Evolutionary conservation across 1,140 invertebrate species (phyloP), one percentile per base, ranked within the genome.

Genomic region (Hylaeus volcanicus): DNA sequence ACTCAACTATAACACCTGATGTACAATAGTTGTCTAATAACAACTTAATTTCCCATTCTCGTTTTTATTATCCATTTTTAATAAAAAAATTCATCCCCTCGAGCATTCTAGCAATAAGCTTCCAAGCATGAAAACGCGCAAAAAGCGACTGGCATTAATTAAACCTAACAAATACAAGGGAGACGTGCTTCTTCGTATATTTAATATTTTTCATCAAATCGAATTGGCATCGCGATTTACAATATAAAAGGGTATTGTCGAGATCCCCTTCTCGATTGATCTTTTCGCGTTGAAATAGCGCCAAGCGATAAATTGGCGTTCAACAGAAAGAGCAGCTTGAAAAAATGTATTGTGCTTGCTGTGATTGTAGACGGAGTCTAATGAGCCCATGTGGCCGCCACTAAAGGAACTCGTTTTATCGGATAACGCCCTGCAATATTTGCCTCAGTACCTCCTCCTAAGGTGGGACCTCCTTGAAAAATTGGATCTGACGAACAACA

Each of bases 401-500:
- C 70, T 96, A 26, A 95, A 94, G 79, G 95, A 95, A 95, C 88
- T 97, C 1, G 94, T 96, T 87, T 89, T 97, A 39, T 94, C 94
- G 68, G 95, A 96, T 76, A 97, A 97, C 90, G 95, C 95, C 78
- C 87, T 97, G 14, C 91, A 94, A 3, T 94, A 94, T 81, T 89
- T 97, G 39, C 95, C 96, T 65, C 90, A 91, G 39, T 86, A 85
- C 53, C 89, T 97, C 3, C 76, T 97, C 0, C 92, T 92, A 41
- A 93, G 94, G 75, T 97, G 96, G 96, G 95, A 96, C 83, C 91
- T 93, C 39, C 88, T 97, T 12, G 91, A 94, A 39, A 92, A 93
- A 70, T 86, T 97, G 53, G 95, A 96, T 84, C 92, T 97, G 15
- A 93, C 93, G 56, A 94, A 94, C 70, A 97, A 97, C 90, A 95